Conservation (phyloP, 2,888 invertebrate genomes). For the Tubulanus polymorphus region DNA sequence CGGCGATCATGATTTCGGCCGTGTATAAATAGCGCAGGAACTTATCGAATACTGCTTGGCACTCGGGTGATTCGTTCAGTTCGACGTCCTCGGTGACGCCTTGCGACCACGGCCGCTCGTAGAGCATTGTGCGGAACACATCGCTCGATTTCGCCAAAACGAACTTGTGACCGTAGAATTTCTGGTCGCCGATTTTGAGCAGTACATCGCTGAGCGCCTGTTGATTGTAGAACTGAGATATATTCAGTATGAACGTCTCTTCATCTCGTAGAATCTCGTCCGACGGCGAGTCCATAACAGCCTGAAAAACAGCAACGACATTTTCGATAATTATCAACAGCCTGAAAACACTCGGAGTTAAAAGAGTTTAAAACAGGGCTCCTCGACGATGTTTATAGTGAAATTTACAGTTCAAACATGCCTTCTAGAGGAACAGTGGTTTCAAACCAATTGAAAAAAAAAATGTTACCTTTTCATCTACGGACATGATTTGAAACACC, state of each 20-base stretch:
- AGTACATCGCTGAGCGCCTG: slow-evolving; percentile 45
- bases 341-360: no score
- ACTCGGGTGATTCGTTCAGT: slow-evolving; percentile 46
- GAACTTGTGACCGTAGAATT: slow-evolving; percentile 48
- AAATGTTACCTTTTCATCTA: no score
- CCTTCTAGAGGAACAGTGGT: no score
- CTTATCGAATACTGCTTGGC: slow-evolving; percentile 44
- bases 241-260: slow-evolving; percentile 44
- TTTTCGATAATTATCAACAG: no score
- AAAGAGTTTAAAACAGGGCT: no score
- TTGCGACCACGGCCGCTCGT: slow-evolving; percentile 44
- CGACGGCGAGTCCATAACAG: background rate
- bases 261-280: slow-evolving; percentile 40
- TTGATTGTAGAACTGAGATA: slow-evolving; percentile 49
- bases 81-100: slow-evolving; percentile 34
- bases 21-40: slow-evolving; percentile 52
- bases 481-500: no score
- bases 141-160: slow-evolving; percentile 52
- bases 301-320: no score
- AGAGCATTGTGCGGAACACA: slow-evolving; percentile 51
- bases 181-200: slow-evolving; percentile 35
- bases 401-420: no score
- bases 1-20: slow-evolving; percentile 44
- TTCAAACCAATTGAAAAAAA: no score
- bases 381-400: no score